Conservation (phyloP, 2,113 vertebrate species). For the Corynorhinus townsendii region DNA sequence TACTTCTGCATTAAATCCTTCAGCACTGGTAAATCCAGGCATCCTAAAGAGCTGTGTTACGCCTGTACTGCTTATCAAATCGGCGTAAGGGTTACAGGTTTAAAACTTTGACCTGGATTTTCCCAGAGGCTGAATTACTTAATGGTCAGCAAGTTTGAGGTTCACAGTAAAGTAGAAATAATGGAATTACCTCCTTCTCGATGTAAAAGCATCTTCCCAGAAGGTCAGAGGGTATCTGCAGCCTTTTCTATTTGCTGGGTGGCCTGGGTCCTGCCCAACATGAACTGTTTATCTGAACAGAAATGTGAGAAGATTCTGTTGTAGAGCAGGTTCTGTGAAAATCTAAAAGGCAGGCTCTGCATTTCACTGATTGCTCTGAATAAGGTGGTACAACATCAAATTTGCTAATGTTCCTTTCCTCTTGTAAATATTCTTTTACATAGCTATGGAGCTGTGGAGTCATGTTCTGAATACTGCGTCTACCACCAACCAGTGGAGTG, state of each 20-base stretch:
- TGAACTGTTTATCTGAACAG: background rate
- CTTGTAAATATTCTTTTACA: background rate
- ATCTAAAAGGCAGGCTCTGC: background rate
- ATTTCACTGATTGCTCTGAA: background rate
- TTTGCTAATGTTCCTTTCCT: background rate
- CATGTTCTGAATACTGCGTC: background rate
- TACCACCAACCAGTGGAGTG: constrained; percentile 27
- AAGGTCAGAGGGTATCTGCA: background rate
- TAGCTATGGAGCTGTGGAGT: background rate
- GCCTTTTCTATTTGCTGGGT: background rate
- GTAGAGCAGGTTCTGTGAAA: background rate
- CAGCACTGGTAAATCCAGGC: constrained; percentile 49
- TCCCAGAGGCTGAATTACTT: constrained; percentile 42
- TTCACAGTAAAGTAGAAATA: background rate
- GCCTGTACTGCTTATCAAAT: constrained; percentile 16
- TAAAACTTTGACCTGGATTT: background rate
- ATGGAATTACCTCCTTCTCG: background rate
- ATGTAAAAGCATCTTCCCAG: background rate
- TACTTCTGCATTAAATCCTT: constrained; percentile 38
- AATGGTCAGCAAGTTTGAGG: background rate
- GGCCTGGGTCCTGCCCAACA: background rate
- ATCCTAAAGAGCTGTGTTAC: background rate
- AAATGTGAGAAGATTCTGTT: background rate
- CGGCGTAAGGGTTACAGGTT: background rate
- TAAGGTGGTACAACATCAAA: background rate